Evolutionary conservation across 2,113 vertebrate species (phyloP).

Genomic region (Poeciliopsis prolifica): DNA sequence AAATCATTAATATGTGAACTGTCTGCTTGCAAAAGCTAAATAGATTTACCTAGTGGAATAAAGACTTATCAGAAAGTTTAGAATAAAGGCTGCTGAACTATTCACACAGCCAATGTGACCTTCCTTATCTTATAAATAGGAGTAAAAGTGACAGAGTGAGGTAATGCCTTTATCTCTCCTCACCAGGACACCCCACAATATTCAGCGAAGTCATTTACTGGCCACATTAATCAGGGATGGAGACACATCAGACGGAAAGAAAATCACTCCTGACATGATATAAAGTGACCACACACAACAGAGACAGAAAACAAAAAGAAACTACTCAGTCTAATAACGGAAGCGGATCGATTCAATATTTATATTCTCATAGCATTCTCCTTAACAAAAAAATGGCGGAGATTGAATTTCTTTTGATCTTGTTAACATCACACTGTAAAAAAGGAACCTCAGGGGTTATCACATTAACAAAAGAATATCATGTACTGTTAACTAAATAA

Average conservation of each 20-base stretch:
- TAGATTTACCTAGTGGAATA: conserved; percentile 16
- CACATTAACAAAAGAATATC: too few species aligned
- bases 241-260: conserved; percentile 10
- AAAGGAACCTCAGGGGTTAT: too few species aligned
- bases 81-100: conserved; percentile 44
- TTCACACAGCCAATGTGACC: conserved; percentile 53
- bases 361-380: not conserved
- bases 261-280: conserved; percentile 10
- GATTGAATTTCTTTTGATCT: not conserved
- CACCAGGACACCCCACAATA: conserved; percentile 19
- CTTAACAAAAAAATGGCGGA: not conserved
- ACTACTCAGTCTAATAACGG: not conserved
- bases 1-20: conserved; percentile 28
- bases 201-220: conserved; percentile 30
- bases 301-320: not conserved
- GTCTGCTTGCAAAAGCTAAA: not conserved
- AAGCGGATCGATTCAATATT: not conserved
- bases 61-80: conserved; percentile 21
- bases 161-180: conserved; percentile 56
- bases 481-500: too few species aligned
- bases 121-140: conserved; percentile 54
- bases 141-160: conserved; percentile 29
- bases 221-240: conserved; percentile 33
- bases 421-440: not conserved
- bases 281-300: conserved; percentile 14